Evolutionary conservation across 2,797 vertebrate species (phyloP).

Genomic region (Melanotaenia boesemani): DNA sequence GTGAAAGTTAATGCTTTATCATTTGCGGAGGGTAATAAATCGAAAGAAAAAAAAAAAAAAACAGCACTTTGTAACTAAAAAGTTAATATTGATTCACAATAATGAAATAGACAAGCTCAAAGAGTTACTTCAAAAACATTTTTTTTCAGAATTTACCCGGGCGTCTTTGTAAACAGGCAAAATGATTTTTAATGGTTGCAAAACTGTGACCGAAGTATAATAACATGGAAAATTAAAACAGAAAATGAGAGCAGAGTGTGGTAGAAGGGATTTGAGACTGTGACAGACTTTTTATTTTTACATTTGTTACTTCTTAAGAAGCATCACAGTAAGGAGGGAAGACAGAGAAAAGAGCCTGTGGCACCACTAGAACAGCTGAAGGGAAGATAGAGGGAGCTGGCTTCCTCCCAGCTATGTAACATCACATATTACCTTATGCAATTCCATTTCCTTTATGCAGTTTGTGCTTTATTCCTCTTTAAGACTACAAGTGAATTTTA

Average conservation of each 20-base stretch:
- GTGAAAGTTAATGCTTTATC: neutral
- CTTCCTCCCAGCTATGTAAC: conserved; percentile 44
- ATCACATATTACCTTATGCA: conserved; percentile 39
- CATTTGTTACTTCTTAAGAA: conserved; percentile 38
- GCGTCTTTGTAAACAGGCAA: conserved; percentile 13
- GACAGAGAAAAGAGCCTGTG: conserved; percentile 40
- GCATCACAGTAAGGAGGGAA: conserved; percentile 36
- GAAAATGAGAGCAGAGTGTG: conserved; percentile 38
- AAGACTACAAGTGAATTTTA: conserved; percentile 35
- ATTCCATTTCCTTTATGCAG: conserved; percentile 34
- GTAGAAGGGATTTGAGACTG: conserved; percentile 32
- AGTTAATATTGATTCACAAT: conserved; percentile 27
- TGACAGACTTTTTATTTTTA: conserved; percentile 37
- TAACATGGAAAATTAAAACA: conserved; percentile 44
- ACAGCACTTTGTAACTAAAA: conserved; percentile 5
- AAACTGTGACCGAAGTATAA: conserved; percentile 25
- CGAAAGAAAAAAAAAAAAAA: neutral
- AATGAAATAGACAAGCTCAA: neutral
- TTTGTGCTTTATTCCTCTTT: conserved; percentile 18
- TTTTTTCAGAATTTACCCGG: conserved; percentile 25
- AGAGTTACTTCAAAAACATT: conserved; percentile 4
- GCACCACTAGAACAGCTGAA: conserved; percentile 43
- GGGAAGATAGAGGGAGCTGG: conserved; percentile 31
- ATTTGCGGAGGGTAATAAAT: neutral
- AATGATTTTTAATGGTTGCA: conserved; percentile 16